These are phyloP conservation scores for Nerophis ophidion DNA, from an alignment of 2,113 vertebrate species.

Conservation along the genomic window DNA sequence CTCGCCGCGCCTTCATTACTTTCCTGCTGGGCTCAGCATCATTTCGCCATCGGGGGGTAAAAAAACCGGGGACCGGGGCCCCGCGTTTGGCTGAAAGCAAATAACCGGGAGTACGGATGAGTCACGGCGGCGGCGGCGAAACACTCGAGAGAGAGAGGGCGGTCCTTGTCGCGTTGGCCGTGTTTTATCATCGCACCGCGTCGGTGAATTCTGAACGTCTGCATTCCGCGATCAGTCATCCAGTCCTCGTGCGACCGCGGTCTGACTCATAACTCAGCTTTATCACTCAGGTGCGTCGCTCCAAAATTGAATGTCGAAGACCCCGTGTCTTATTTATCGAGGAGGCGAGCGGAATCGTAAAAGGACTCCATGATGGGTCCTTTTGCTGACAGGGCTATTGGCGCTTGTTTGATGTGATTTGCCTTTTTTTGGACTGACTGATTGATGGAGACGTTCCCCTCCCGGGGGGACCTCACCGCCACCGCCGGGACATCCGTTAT, in stretches of 20 bases:
- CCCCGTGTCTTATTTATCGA: conserved; percentile 56
- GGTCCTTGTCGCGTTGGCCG: conserved; percentile 1
- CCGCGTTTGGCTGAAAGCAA: conserved; percentile 33
- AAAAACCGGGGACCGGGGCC: conserved; percentile 14
- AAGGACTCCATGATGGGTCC: conserved; percentile 47
- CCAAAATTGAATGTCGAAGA: conserved; percentile 52
- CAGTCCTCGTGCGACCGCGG: conserved; percentile 25
- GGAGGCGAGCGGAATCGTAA: conserved; percentile 39
- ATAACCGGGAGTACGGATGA: conserved; percentile 40
- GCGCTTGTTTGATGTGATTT: conserved; percentile 51
- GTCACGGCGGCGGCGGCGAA: conserved; percentile 41
- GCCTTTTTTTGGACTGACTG: conserved; percentile 55
- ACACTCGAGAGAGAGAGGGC: conserved; percentile 24
- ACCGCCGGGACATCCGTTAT: conserved; percentile 3
- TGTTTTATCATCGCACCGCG: conserved; percentile 44
- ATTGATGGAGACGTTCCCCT: conserved; percentile 42
- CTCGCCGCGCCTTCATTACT: conserved; percentile 36
- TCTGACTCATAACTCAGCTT: conserved; percentile 54
- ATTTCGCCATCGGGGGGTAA: conserved; percentile 28
- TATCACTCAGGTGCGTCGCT: conserved; percentile 48
- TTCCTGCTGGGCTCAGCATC: conserved; percentile 52
- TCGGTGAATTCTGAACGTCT: conserved; percentile 51
- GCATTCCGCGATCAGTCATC: conserved; percentile 25
- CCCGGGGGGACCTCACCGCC: conserved; percentile 6
- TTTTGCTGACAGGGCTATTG: conserved; percentile 60